Conservation (phyloP, 2,888 invertebrate genomes). For the Heliconius sara region DNA sequence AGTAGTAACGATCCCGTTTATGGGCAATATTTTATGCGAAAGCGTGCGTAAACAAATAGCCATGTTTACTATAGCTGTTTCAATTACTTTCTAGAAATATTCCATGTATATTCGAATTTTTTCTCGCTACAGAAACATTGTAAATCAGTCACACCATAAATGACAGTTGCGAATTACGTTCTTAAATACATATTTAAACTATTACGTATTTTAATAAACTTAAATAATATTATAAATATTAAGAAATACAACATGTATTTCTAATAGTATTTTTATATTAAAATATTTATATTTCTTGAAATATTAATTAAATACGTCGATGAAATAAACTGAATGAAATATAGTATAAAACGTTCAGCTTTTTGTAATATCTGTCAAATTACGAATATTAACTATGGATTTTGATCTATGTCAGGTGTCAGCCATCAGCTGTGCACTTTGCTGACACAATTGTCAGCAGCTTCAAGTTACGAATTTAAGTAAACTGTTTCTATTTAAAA, state of each 20-base stretch:
- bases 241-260: neutral
- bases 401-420: neutral
- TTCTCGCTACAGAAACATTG: conserved; percentile 56
- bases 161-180: conserved; percentile 47
- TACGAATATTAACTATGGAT: neutral
- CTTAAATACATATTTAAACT: conserved; percentile 23
- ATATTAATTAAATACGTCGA: neutral
- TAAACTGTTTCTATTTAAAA: neutral
- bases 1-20: conserved; percentile 80
- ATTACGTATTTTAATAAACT: neutral
- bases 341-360: neutral
- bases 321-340: neutral
- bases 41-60: conserved; percentile 83
- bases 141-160: conserved; percentile 53
- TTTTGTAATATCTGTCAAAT: neutral
- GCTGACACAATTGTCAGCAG: neutral
- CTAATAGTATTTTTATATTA: neutral
- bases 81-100: conserved; percentile 50
- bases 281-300: neutral
- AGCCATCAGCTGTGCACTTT: neutral
- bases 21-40: conserved; percentile 81
- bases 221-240: neutral
- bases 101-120: conserved; percentile 54
- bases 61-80: conserved; percentile 71
- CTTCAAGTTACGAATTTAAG: neutral